Evolutionary conservation across 2,113 vertebrate genomes (phyloP).

Genomic region (Stigmatopora nigra): DNA sequence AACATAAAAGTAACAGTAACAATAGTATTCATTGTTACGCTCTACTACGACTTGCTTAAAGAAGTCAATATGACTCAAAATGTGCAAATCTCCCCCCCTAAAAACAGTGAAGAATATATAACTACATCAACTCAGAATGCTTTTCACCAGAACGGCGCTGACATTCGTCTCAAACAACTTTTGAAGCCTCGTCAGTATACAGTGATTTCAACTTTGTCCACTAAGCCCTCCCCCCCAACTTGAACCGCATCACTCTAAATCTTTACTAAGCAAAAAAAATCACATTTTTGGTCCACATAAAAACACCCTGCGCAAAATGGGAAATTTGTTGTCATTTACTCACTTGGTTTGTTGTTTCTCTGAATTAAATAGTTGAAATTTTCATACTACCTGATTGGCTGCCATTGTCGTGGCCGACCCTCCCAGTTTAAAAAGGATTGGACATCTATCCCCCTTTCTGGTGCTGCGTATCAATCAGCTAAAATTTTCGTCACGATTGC

Average conservation of each 20-base stretch:
- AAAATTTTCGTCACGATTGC: slow-evolving; percentile 20
- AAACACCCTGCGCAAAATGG: background rate
- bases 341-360: background rate
- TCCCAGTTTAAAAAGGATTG: too few species aligned
- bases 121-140: slow-evolving; percentile 28
- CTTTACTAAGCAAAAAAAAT: slow-evolving; percentile 26
- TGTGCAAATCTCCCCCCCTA: slow-evolving; percentile 38
- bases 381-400: too few species aligned
- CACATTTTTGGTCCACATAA: slow-evolving; percentile 46
- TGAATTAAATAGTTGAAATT: too few species aligned
- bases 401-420: too few species aligned
- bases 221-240: slow-evolving; percentile 26
- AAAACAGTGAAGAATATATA: slow-evolving; percentile 33
- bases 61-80: slow-evolving; percentile 74
- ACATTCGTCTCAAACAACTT: slow-evolving; percentile 17
- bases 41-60: slow-evolving; percentile 45
- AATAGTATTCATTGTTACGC: slow-evolving; percentile 34
- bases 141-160: slow-evolving; percentile 9
- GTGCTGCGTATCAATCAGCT: slow-evolving; percentile 9
- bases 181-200: slow-evolving; percentile 24
- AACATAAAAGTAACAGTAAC: slow-evolving; percentile 37
- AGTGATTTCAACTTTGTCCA: slow-evolving; percentile 34
- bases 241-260: slow-evolving; percentile 24
- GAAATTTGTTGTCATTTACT: background rate
- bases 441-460: too few species aligned